These are phyloP conservation scores for Bryconaethiops microstoma DNA, from an alignment of 2,797 vertebrate genomes.

Conservation along the genomic window DNA sequence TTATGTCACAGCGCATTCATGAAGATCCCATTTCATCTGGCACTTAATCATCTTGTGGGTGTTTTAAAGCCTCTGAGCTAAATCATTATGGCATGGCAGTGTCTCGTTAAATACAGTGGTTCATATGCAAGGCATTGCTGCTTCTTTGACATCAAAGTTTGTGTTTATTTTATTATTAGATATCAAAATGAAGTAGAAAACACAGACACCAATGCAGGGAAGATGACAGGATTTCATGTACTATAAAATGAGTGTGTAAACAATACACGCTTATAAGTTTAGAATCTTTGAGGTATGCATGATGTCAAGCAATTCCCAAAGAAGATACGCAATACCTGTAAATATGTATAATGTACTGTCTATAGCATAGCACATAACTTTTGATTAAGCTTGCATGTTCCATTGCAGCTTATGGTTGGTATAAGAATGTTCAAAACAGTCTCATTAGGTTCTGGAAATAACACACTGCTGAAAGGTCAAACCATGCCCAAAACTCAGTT, in stretches of 20 bases:
- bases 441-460: background rate
- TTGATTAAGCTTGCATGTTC: no score
- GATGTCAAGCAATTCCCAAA: no score
- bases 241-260: no score
- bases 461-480: background rate
- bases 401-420: background rate
- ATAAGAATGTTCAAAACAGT: background rate
- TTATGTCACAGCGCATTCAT: constrained; percentile 2
- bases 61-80: constrained; percentile 21
- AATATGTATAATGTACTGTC: no score
- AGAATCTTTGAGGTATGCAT: no score
- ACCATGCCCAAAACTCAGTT: background rate
- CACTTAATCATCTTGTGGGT: constrained; percentile 34
- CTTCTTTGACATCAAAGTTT: background rate
- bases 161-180: background rate
- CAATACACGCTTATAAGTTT: no score
- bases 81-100: constrained; percentile 21
- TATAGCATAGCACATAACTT: no score
- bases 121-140: background rate
- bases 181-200: no score
- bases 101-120: background rate
- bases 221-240: no score
- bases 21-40: constrained; percentile 22
- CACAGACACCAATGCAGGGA: no score
- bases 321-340: no score